phyloP scores from a whole-genome alignment of 1,140 invertebrate species.

The Argopecten irradians region DNA sequence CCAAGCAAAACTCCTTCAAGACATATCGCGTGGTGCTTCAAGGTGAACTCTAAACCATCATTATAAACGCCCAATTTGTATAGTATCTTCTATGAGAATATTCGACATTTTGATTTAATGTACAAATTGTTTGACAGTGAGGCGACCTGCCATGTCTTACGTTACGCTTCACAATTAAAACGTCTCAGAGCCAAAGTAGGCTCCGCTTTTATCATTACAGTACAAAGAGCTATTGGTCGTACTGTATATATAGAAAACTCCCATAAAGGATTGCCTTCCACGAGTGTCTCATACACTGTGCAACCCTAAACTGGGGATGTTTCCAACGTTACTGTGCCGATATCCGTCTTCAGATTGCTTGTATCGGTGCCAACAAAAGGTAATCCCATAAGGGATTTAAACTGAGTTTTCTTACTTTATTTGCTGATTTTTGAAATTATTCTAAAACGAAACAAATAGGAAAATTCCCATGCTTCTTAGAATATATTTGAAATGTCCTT shows the following conservation, averaged over 20 bases:
- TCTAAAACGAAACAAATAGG: not conserved
- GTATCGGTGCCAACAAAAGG: not conserved
- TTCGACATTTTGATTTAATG: slow-evolving; percentile 18
- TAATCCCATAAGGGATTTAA: not conserved
- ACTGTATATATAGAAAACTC: not conserved
- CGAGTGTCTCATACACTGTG: not conserved
- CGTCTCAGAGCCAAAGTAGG: not conserved
- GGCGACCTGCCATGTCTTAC: slow-evolving; percentile 19
- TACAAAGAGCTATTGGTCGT: not conserved
- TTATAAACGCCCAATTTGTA: slow-evolving; percentile 18
- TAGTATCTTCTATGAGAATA: not conserved
- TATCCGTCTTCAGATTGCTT: not conserved
- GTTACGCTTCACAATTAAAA: not conserved
- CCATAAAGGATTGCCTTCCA: not conserved
- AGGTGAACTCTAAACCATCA: not conserved
- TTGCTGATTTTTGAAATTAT: not conserved
- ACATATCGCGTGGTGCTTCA: not conserved
- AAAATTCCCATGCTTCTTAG: not conserved
- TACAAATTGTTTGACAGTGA: slow-evolving; percentile 10
- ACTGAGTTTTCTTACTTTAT: not conserved
- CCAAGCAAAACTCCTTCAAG: slow-evolving; percentile 15
- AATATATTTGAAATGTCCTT: not conserved
- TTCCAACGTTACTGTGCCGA: not conserved
- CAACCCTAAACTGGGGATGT: not conserved
- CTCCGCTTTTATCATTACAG: not conserved